phyloP scores from a whole-genome alignment of 2,888 invertebrate genomes.

The Hyalella azteca region DNA sequence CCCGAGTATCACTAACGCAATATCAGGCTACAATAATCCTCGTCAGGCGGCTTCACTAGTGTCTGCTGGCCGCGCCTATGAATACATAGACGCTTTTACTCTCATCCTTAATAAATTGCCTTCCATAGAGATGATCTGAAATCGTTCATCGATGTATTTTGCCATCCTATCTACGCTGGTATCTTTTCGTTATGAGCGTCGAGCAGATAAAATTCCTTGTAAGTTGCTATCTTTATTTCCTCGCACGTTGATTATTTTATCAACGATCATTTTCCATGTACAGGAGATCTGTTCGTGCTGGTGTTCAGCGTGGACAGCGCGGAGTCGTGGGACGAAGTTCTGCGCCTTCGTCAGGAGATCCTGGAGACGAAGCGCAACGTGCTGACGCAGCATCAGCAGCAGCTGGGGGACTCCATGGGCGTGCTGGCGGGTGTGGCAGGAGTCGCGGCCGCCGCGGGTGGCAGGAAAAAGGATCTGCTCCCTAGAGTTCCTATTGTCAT shows the following conservation, averaged over 20 bases:
- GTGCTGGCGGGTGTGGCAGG: slow-evolving; percentile 31
- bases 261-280: slow-evolving; percentile 53
- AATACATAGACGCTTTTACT: too few species aligned
- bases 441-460: neutral
- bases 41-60: too few species aligned
- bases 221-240: neutral
- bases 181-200: too few species aligned
- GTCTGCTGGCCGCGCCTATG: too few species aligned
- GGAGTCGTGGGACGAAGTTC: slow-evolving; percentile 83
- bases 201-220: too few species aligned
- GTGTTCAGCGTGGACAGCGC: slow-evolving; percentile 85
- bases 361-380: slow-evolving; percentile 78
- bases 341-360: slow-evolving; percentile 79
- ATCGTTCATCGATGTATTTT: too few species aligned
- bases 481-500: slow-evolving; percentile 81
- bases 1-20: too few species aligned
- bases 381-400: slow-evolving; percentile 63
- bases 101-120: too few species aligned
- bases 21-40: too few species aligned
- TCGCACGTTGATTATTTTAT: neutral
- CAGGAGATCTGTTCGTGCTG: slow-evolving; percentile 80
- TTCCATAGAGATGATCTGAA: too few species aligned
- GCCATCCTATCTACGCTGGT: too few species aligned
- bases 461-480: slow-evolving; percentile 58
- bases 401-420: slow-evolving; percentile 69